phyloP scores from a whole-genome alignment of 1,140 invertebrate genomes.

The Reticulitermes speratus region DNA sequence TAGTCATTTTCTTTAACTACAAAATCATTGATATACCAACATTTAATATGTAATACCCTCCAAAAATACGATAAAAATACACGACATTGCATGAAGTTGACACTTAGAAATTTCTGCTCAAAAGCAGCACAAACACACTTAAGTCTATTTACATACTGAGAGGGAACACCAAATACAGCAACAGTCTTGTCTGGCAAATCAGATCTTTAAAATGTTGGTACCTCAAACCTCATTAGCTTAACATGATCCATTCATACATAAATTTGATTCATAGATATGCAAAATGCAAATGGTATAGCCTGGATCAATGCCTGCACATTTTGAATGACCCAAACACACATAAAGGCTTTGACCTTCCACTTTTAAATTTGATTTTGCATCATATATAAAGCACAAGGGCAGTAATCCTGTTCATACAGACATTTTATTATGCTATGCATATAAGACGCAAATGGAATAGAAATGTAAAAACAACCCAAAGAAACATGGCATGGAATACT shows the following conservation, averaged over 20 bases:
- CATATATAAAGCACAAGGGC: not conserved
- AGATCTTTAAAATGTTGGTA: not conserved
- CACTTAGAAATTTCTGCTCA: slow-evolving; percentile 18
- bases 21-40: not conserved
- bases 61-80: slow-evolving; percentile 23
- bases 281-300: not conserved
- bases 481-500: slow-evolving; percentile 12
- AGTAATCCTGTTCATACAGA: not conserved
- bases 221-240: not conserved
- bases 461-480: slow-evolving; percentile 2
- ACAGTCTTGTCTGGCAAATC: slow-evolving; percentile 20
- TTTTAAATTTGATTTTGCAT: slow-evolving; percentile 1
- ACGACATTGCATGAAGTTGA: slow-evolving; percentile 23
- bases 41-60: slow-evolving; percentile 17
- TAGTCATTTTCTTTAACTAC: not conserved
- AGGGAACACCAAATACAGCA: slow-evolving; percentile 24
- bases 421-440: not conserved
- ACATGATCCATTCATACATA: not conserved
- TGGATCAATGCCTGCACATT: not conserved
- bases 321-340: too few species aligned
- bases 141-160: slow-evolving; percentile 26
- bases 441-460: not conserved
- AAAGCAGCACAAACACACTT: slow-evolving; percentile 25
- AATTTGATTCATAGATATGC: not conserved
- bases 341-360: too few species aligned